Conservation (phyloP, 2,797 vertebrate species). For the Intellagama lesueurii region DNA sequence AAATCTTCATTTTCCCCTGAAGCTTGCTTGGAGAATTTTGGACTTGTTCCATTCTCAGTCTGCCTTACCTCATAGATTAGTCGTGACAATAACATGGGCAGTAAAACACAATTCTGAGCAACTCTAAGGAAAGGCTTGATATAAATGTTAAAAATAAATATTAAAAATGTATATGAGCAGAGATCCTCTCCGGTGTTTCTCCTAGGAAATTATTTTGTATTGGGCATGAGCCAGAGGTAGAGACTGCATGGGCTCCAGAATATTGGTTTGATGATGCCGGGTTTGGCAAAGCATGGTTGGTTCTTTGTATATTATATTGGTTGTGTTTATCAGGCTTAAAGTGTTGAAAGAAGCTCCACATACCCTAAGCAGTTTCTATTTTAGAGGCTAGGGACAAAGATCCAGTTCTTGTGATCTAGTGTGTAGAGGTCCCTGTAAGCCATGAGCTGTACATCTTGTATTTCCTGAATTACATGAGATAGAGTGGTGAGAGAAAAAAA, state of each 20-base stretch:
- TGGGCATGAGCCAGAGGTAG: neutral
- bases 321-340: neutral
- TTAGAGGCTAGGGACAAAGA: neutral
- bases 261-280: neutral
- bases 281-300: no score
- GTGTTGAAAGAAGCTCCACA: no score
- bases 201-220: neutral
- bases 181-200: neutral
- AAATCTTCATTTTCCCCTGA: neutral
- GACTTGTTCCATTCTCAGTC: neutral
- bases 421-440: neutral
- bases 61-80: neutral
- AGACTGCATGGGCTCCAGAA: no score
- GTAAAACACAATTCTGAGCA: neutral
- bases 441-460: neutral
- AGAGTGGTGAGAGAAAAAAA: neutral
- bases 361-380: neutral
- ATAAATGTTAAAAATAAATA: neutral
- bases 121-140: neutral
- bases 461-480: neutral
- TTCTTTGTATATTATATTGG: neutral
- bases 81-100: neutral
- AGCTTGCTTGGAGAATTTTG: neutral
- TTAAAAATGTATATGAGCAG: neutral
- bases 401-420: neutral